Conservation (phyloP, 1,140 invertebrate genomes). For the Daktulosphaira vitifoliae region DNA sequence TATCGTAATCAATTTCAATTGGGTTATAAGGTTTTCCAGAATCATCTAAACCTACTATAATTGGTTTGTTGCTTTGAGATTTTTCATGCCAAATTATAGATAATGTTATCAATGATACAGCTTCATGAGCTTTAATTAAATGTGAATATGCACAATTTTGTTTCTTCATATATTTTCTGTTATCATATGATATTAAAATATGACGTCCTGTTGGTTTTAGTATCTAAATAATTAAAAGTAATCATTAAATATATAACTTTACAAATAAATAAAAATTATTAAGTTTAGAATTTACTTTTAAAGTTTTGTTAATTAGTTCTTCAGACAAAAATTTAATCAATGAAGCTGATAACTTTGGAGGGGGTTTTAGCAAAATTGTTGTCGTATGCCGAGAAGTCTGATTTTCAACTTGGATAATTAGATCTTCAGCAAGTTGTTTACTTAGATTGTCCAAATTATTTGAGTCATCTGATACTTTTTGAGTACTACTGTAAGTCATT, state of each 20-base stretch:
- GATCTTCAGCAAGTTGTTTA: too few species aligned
- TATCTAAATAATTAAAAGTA: slow-evolving; percentile 5
- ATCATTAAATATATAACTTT: background rate
- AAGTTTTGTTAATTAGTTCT: slow-evolving; percentile 14
- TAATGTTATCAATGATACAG: slow-evolving; percentile 16
- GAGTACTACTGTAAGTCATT: too few species aligned
- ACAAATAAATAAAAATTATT: background rate
- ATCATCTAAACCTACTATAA: background rate
- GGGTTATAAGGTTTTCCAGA: background rate
- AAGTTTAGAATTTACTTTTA: slow-evolving; percentile 21
- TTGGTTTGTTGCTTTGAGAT: slow-evolving; percentile 15
- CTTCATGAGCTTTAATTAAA: slow-evolving; percentile 1
- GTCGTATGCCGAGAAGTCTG: too few species aligned
- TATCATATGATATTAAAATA: slow-evolving; percentile 18
- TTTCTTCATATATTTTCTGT: background rate
- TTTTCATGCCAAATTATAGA: slow-evolving; percentile 18
- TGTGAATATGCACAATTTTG: background rate
- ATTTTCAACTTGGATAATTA: too few species aligned
- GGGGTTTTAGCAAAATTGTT: background rate
- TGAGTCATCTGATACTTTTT: too few species aligned
- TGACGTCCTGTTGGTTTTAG: background rate
- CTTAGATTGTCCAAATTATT: too few species aligned
- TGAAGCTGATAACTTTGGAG: background rate
- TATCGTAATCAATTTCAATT: slow-evolving; percentile 11
- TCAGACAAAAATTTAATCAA: background rate